A percentile compares a stretch with the other conserved stretches of the same genome.
phyloP scores from a whole-genome alignment of 2,797 vertebrate genomes.

The Hylomyscus alleni region DNA sequence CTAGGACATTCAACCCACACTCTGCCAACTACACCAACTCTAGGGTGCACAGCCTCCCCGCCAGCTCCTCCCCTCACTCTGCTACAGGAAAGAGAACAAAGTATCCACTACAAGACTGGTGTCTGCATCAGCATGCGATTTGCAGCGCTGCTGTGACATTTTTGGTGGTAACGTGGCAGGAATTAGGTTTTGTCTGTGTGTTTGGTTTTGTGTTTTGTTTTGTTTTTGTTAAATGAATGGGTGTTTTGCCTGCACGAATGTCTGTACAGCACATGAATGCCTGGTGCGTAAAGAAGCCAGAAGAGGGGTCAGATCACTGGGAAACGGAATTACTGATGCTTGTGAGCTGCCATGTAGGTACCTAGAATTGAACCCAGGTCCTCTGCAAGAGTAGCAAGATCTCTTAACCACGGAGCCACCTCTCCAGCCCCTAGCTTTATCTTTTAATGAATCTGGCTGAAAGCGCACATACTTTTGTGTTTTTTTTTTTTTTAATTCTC shows the following conservation, averaged over 20 bases:
- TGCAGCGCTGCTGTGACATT: not conserved
- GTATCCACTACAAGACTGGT: not conserved
- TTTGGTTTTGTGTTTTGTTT: too few species aligned
- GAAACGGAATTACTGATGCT: not conserved
- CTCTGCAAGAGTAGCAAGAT: not conserved
- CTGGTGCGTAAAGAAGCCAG: not conserved
- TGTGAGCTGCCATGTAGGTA: not conserved
- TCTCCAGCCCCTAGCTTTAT: not conserved
- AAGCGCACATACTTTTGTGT: not conserved
- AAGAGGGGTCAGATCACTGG: not conserved
- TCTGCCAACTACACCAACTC: too few species aligned
- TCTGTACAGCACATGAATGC: not conserved
- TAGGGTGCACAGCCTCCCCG: fast-evolving
- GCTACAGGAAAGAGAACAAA: not conserved
- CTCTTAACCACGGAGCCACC: too few species aligned
- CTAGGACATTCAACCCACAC: not conserved
- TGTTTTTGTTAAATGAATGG: not conserved
- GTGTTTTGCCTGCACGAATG: not conserved
- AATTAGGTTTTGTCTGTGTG: not conserved
- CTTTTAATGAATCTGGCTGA: not conserved
- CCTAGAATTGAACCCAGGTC: not conserved
- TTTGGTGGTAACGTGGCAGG: not conserved
- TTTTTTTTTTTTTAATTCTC: not conserved
- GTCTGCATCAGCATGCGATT: not conserved
- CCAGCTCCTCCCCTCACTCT: not conserved